Conservation (phyloP, 2,113 vertebrate genomes). For the Strix uralensis region DNA sequence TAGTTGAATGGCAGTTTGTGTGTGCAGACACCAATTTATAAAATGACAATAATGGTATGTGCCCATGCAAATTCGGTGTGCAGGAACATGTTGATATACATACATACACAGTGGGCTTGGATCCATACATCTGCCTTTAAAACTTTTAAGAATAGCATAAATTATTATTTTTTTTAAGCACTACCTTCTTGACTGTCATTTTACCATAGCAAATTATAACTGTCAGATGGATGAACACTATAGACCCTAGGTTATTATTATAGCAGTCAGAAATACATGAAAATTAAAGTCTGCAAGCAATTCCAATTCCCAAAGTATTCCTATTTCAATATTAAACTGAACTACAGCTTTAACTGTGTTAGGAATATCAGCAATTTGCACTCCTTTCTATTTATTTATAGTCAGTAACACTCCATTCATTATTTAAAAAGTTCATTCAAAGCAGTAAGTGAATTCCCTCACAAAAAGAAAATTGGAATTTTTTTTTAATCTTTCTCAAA, state of each 20-base stretch:
- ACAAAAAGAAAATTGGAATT: background rate
- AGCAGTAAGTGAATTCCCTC: background rate
- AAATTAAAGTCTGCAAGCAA: background rate
- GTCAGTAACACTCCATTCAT: constrained; percentile 8
- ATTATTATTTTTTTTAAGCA: background rate
- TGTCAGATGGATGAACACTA: background rate
- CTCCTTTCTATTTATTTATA: constrained; percentile 15
- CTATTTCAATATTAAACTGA: background rate
- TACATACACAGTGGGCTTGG: background rate
- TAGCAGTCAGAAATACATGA: background rate
- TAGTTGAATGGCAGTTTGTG: background rate
- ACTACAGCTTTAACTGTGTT: background rate
- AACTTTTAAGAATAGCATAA: background rate
- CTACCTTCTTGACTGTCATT: background rate
- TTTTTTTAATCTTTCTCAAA: background rate
- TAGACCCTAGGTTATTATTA: background rate
- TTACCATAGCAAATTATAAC: background rate
- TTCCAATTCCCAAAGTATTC: background rate
- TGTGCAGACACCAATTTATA: background rate
- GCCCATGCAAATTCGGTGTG: background rate
- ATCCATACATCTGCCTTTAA: background rate
- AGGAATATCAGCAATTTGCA: background rate
- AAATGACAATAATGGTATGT: background rate
- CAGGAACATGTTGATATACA: background rate
- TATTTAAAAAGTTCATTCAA: constrained; percentile 14